Evolutionary conservation across 1,140 invertebrate species (phyloP).

Genomic region (Rhynchophorus ferrugineus): DNA sequence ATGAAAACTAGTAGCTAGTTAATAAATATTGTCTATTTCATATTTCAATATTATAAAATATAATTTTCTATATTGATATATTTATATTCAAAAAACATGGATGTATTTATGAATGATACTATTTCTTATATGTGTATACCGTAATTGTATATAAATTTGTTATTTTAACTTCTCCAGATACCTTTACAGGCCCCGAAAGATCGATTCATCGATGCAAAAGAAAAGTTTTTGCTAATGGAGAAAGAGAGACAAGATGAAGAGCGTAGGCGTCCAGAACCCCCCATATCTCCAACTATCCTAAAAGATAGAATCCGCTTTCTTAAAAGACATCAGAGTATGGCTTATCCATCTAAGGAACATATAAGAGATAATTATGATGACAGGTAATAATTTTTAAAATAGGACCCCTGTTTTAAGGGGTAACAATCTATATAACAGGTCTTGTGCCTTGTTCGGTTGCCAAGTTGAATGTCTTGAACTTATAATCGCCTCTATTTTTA

Average conservation of each 20-base stretch:
- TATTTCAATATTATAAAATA: too few relatives aligned
- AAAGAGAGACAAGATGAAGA: conserved; percentile 54
- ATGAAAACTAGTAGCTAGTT: too few relatives aligned
- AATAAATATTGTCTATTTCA: too few relatives aligned
- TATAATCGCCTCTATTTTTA: neutral
- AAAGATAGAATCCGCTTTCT: conserved; percentile 30
- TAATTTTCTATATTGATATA: too few relatives aligned
- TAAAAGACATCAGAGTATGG: conserved; percentile 34
- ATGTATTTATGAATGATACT: too few relatives aligned
- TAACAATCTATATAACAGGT: too few relatives aligned
- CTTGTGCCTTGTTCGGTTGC: too few relatives aligned
- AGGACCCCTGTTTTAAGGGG: too few relatives aligned
- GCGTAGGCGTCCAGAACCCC: conserved; percentile 32
- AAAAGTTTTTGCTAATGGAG: conserved; percentile 73
- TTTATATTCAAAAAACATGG: too few relatives aligned
- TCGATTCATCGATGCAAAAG: conserved; percentile 74
- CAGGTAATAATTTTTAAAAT: conserved; percentile 14
- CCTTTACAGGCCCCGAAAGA: conserved; percentile 54
- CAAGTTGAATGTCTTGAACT: too few relatives aligned
- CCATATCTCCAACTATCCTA: conserved; percentile 28
- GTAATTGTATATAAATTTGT: too few relatives aligned
- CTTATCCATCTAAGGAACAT: conserved; percentile 22
- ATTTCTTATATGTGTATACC: too few relatives aligned
- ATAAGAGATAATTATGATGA: conserved; percentile 21
- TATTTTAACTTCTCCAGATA: conserved; percentile 12